Conservation (phyloP, 2,113 vertebrate genomes). For the Phainopepla nitens region DNA sequence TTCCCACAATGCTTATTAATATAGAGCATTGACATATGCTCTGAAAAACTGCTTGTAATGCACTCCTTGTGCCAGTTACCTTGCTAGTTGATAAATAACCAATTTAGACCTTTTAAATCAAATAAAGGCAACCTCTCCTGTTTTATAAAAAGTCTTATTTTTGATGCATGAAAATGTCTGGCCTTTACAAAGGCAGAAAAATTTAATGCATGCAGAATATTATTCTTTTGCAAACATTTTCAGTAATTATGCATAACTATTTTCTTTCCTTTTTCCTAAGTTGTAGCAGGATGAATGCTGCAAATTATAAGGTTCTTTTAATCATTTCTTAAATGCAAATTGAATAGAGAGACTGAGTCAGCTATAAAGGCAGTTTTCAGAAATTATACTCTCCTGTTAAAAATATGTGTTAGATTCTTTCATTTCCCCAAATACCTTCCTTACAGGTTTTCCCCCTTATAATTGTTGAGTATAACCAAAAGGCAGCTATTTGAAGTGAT, state of each 20-base stretch:
- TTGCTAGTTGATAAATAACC: not conserved
- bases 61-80: not conserved
- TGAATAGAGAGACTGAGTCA: not conserved
- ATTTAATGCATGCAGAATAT: not conserved
- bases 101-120: not conserved
- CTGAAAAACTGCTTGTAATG: not conserved
- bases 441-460: not conserved
- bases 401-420: not conserved
- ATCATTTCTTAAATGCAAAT: slow-evolving; percentile 7
- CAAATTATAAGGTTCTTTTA: slow-evolving; percentile 27
- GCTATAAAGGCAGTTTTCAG: slow-evolving; percentile 5
- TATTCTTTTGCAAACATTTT: not conserved
- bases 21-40: not conserved
- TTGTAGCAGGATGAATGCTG: not conserved
- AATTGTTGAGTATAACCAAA: slow-evolving; percentile 16
- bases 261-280: slow-evolving; percentile 1
- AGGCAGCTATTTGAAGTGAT: slow-evolving; percentile 5
- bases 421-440: slow-evolving; percentile 8
- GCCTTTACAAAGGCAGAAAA: not conserved
- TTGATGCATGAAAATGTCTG: not conserved
- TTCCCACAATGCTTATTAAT: not conserved
- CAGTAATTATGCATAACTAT: not conserved
- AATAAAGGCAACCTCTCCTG: not conserved
- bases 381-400: slow-evolving; percentile 17
- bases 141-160: not conserved